Base-by-base conservation (phyloP, 2,888 invertebrate genomes). In the Dynastes hyllus region DNA sequence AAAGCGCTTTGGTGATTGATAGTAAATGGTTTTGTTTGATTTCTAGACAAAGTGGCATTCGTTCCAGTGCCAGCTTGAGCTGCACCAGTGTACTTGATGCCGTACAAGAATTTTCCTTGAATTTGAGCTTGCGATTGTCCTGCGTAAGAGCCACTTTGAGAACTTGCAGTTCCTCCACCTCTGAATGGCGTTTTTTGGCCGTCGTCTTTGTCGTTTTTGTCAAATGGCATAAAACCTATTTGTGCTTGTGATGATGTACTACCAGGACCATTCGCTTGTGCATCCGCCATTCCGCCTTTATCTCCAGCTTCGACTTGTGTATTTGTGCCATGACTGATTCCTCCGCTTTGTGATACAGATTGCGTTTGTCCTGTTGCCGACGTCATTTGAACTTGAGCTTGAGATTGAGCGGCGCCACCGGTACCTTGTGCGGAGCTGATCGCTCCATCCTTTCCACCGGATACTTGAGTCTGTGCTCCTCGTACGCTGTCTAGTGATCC, bases 211-310 rank as follows among this genome's bases (percentile, higher is more conserved):
- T 55, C 93, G 79, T 91, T 91, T 78, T 93, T 92, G 84, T 92
- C 91, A 83, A 93, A 93, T 0, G 96, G 96, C 75, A 93, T 93
- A 86, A 96, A 96, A 0, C 96, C 96, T 80, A 96, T 96, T 89
- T 96, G 96, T 2, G 96, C 96, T 90, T 96, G 96, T 50, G 96
- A 96, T 0, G 95, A 95, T 0, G 96, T 96, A 84, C 94, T 94
- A 3, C 96, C 96, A 2, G 95, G 94, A 0, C 96, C 96, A 84
- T 93, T 93, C 0, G 96, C 95, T 90, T 96, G 96, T 0, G 96
- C 95, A 87, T 96, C 96, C 1, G 96, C 95, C 90, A 95, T 92
- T 3, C 96, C 96, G 22, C 96, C 96, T 88, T 94, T 94, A 45
- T 93, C 92, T 81, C 95, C 94, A 2, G 95, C 96, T 89, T 95